Percentiles rank a stretch among this genome's conserved stretches.
Conservation (phyloP, 2,113 vertebrate species). For the Nipponia nippon region DNA sequence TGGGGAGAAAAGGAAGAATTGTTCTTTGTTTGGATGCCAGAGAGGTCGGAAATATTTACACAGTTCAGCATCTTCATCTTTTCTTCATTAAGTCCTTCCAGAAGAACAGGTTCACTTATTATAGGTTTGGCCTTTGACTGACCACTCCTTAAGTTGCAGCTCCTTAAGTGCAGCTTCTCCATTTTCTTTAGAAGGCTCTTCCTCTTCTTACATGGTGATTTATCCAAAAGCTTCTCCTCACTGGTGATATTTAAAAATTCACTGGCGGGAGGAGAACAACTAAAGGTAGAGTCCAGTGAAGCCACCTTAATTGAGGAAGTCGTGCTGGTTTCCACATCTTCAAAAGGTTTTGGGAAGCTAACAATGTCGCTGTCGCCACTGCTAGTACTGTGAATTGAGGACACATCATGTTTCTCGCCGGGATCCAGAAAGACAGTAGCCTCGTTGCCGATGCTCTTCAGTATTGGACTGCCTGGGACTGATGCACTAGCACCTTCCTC, state of each 20-base stretch:
- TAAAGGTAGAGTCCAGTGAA: slow-evolving; percentile 66
- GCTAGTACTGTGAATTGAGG: slow-evolving; percentile 79
- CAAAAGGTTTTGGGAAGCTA: slow-evolving; percentile 34
- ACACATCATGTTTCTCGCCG: slow-evolving; percentile 70
- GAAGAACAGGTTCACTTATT: slow-evolving; percentile 72
- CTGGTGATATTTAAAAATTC: slow-evolving; percentile 37
- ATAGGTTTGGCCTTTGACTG: slow-evolving; percentile 28
- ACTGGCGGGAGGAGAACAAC: slow-evolving; percentile 64
- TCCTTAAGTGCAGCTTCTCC: slow-evolving; percentile 80
- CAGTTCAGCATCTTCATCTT: slow-evolving; percentile 66
- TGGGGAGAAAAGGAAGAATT: slow-evolving; percentile 58
- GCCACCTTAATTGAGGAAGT: slow-evolving; percentile 65
- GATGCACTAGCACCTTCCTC: not conserved
- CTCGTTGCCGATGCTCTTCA: not conserved
- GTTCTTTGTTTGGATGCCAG: slow-evolving; percentile 39
- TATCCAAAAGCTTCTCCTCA: slow-evolving; percentile 68
- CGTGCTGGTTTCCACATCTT: slow-evolving; percentile 68
- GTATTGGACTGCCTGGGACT: not conserved
- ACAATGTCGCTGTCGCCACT: slow-evolving; percentile 78
- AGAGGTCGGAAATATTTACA: slow-evolving; percentile 67
- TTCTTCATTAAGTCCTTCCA: slow-evolving; percentile 72
- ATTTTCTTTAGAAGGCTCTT: slow-evolving; percentile 82
- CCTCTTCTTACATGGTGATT: slow-evolving; percentile 72
- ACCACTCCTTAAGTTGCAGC: slow-evolving; percentile 51
- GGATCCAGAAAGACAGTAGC: slow-evolving; percentile 27